Conservation (phyloP, 2,797 vertebrate genomes). For the Todus mexicanus region DNA sequence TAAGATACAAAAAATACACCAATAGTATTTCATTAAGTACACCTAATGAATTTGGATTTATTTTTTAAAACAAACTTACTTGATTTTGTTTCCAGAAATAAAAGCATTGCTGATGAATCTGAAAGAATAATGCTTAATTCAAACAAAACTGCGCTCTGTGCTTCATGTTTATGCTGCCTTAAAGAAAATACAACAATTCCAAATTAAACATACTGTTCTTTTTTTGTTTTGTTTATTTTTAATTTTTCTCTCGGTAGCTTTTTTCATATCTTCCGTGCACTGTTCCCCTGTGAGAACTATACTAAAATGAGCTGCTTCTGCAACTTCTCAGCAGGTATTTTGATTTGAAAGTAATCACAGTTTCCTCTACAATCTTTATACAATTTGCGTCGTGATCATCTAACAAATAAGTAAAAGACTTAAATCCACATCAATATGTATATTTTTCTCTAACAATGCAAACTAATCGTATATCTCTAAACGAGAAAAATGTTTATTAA, state of each 20-base stretch:
- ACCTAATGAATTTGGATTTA: not conserved
- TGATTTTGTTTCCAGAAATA: conserved; percentile 4
- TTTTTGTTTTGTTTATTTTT: not conserved
- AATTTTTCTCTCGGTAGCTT: not conserved
- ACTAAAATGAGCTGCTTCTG: conserved; percentile 53
- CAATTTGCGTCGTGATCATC: conserved; percentile 45
- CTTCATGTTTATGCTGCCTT: not conserved
- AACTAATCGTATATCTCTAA: conserved; percentile 55
- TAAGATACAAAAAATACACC: not conserved
- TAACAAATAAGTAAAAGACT: conserved; percentile 58
- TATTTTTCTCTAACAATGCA: conserved; percentile 50
- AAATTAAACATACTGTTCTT: conserved; percentile 55
- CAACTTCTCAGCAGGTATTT: conserved; percentile 59
- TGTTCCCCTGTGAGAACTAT: conserved; percentile 3
- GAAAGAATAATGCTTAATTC: conserved; percentile 17
- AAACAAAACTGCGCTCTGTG: not conserved
- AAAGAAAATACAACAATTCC: conserved; percentile 27
- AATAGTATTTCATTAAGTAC: not conserved
- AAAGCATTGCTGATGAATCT: not conserved
- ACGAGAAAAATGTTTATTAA: conserved; percentile 47
- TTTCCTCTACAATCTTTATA: conserved; percentile 48
- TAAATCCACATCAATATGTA: conserved; percentile 52
- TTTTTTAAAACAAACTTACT: not conserved
- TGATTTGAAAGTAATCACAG: conserved; percentile 46
- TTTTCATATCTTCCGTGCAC: not conserved